phyloP scores from a whole-genome alignment of 2,797 vertebrate species.

The Pseudochaenichthys georgianus region DNA sequence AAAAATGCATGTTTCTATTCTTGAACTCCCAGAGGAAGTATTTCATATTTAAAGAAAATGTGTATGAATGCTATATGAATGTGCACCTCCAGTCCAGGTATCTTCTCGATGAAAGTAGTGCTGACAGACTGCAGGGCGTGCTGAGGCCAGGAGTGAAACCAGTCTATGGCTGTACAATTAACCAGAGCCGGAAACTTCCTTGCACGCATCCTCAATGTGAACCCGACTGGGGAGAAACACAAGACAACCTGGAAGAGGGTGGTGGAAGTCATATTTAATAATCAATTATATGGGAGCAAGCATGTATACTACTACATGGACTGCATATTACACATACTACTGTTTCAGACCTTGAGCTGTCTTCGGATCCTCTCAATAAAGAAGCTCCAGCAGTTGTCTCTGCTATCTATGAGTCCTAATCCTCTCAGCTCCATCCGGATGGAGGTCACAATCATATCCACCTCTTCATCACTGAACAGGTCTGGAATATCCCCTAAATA shows the following conservation, averaged over 20 bases:
- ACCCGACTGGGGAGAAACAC: conserved; percentile 86
- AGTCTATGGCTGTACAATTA: conserved; percentile 80
- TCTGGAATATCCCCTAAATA: conserved; percentile 82
- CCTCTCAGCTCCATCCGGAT: conserved; percentile 84
- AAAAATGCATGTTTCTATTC: not conserved
- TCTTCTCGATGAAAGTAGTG: conserved; percentile 84
- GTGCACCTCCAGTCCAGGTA: conserved; percentile 78
- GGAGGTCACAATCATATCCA: conserved; percentile 82
- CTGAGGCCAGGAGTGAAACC: conserved; percentile 82
- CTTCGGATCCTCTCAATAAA: conserved; percentile 85
- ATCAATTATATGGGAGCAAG: not conserved
- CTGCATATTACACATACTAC: not conserved
- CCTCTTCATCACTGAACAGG: conserved; percentile 85
- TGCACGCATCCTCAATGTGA: conserved; percentile 81
- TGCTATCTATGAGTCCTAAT: conserved; percentile 80
- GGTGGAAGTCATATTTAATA: not conserved
- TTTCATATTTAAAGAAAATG: not conserved
- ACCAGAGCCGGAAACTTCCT: conserved; percentile 85
- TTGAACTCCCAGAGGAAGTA: not conserved
- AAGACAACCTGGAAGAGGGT: conserved; percentile 78
- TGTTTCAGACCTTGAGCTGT: conserved; percentile 75
- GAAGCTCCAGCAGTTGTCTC: conserved; percentile 86
- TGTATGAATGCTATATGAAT: not conserved
- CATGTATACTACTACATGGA: not conserved
- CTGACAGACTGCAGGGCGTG: conserved; percentile 82